phyloP scores from a whole-genome alignment of 1,140 invertebrate species.

The Lucilia sericata region DNA sequence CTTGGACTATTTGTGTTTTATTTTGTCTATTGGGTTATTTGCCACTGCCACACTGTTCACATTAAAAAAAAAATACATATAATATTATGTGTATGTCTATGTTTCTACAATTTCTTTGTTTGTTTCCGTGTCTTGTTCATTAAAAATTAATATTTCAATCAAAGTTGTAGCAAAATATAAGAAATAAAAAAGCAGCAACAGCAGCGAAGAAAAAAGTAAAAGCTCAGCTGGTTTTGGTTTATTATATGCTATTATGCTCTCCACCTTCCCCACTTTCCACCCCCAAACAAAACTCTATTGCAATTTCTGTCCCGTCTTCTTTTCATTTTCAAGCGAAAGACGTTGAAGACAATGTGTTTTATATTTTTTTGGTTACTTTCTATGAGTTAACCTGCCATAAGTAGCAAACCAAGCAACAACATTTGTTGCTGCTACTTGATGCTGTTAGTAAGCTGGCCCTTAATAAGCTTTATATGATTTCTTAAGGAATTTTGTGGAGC shows the following conservation, averaged over 20 bases:
- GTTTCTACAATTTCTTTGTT: slow-evolving; percentile 32
- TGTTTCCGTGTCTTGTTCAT: slow-evolving; percentile 44
- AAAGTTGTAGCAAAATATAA: slow-evolving; percentile 29
- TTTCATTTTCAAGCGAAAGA: no score
- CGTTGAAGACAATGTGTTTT: no score
- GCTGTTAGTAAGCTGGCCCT: slow-evolving; percentile 33
- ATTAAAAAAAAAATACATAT: slow-evolving; percentile 16
- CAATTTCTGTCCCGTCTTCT: no score
- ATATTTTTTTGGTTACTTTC: not conserved
- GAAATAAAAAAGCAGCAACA: not conserved
- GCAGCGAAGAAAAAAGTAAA: not conserved
- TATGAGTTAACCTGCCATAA: not conserved
- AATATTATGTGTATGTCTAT: not conserved
- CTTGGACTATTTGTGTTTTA: not conserved
- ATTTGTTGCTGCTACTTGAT: not conserved
- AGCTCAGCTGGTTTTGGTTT: slow-evolving; percentile 33
- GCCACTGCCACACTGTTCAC: slow-evolving; percentile 4
- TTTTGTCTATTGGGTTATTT: not conserved
- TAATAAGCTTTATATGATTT: slow-evolving; percentile 41
- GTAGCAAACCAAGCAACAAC: not conserved
- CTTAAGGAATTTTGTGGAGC: not conserved
- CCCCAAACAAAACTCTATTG: not conserved
- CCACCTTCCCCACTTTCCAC: no score
- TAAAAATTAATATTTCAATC: slow-evolving; percentile 46
- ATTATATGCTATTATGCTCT: not conserved